Base-by-base conservation (phyloP, 2,797 vertebrate species). In the Bradypodion pumilum region DNA sequence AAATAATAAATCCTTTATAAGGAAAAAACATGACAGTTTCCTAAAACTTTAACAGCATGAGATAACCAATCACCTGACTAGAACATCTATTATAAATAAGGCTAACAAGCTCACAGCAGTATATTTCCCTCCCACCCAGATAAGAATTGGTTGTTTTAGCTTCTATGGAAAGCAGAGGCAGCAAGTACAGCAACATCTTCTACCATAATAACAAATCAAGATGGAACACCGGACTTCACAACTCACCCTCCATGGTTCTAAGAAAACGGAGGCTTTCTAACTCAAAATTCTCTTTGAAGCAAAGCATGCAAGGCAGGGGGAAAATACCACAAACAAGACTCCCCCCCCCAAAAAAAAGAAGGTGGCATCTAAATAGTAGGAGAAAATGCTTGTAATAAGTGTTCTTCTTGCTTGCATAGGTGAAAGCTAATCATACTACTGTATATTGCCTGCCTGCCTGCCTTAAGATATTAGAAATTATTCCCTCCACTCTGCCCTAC, bases 191-290 rank as follows among this genome's bases (percentile, higher is more conserved):
- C 68, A 29, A 21, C 65, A 3, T 8, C 13, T 25, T 1, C 76
- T 42, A 10, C n/a, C 5, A 44, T 69, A 62, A 49, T 49, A 46
- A 73, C 13, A 2, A 78, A 10, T 13, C 32, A 56, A 23, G 2
- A 12, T 75, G 74, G 23, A 68, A 40, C n/a, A n/a, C 77, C 88
- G 86, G 83, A 86, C 89, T 89, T 92, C 91, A 91, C 88, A 92
- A 90, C 87, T 88, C 86, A 60, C 60, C 80, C 52, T 84, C 85
- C 88, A 86, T 85, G 76, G 46, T 40, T 35, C 2, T 46, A 10
- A 13, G 7, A 42, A 44, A 16, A 29, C 6, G 3, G 44, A 19
- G 29, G 9, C 5, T 10, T 37, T 72, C 72, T 52, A 91, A 72
- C 78, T 3, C 9, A 76, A 46, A 62, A 62, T 10, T 15, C 9